These are phyloP conservation scores for Scaptomyza hsui DNA, from an alignment of 1,140 invertebrate species.

Conservation along the genomic window DNA sequence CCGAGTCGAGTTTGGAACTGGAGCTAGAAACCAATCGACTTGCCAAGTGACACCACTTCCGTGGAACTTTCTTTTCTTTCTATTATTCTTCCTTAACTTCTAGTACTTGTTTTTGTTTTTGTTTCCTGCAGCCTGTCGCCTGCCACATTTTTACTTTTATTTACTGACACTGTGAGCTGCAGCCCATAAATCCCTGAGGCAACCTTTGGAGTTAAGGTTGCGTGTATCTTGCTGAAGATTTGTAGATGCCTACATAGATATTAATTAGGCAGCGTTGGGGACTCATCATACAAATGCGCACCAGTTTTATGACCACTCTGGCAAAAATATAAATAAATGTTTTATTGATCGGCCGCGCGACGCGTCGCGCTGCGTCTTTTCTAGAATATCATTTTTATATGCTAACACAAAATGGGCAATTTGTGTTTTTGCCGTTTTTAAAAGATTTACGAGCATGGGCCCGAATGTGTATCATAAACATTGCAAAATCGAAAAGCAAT, in stretches of 20 bases:
- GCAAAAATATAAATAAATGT: constrained; percentile 74
- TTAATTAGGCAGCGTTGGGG: constrained; percentile 56
- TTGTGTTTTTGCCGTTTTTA: constrained; percentile 80
- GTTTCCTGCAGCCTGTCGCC: constrained; percentile 18
- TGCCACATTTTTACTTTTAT: constrained; percentile 48
- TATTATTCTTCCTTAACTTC: too few species aligned
- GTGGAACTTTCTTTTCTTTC: constrained; percentile 30
- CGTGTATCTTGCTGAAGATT: constrained; percentile 15
- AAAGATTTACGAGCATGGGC: constrained; percentile 73
- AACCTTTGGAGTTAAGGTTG: constrained; percentile 19
- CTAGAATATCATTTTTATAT: constrained; percentile 7
- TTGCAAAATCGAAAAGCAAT: constrained; percentile 58
- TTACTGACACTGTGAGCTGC: constrained; percentile 32
- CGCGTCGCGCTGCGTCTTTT: background rate
- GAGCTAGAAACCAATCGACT: constrained; percentile 31
- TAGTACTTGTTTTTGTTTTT: background rate
- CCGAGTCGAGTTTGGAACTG: constrained; percentile 3
- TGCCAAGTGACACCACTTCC: constrained; percentile 73
- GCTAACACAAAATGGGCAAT: constrained; percentile 65
- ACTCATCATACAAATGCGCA: constrained; percentile 54
- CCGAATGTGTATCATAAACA: constrained; percentile 66
- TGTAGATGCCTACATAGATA: constrained; percentile 36
- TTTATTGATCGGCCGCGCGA: constrained; percentile 63
- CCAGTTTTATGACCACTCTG: constrained; percentile 58
- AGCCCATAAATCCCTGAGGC: constrained; percentile 45